Base-by-base conservation (phyloP, 2,888 invertebrate species). In the Helleia helle region DNA sequence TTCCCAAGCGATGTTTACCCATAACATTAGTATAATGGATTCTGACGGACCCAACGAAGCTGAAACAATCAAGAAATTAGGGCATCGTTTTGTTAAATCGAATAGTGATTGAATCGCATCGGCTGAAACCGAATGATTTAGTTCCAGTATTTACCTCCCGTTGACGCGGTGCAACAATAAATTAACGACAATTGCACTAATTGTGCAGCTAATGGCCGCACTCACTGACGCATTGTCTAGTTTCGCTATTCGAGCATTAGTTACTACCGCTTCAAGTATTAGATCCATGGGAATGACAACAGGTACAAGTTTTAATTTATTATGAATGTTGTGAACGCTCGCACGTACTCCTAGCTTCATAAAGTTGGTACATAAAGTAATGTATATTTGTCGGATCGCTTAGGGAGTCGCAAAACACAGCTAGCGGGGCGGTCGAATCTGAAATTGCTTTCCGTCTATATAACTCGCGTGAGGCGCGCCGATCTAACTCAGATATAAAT, bases 161-260 rank as follows among this genome's bases (percentile, higher is more conserved):
- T 54, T 62, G 69, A 66, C 64, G 60, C 63, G 60, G 54, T 43
- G 39, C 65, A 52, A 66, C 69, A 65, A 79, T 80, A 76, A 76
- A 81, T 83, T 80, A 74, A 73, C 71, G 65, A 71, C 80, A 80
- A 81, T 81, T 80, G 80, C 75, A 75, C 71, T 79, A 84, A 83
- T 81, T 81, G 80, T 72, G 71, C 72, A 72, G 72, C 66, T 77
- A 79, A 76, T 75, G 71, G 72, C 57, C 61, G 55, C 57, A 60
- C 61, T 71, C 68, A 56, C 64, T 72, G 68, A 69, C 66, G 72
- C 74, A 71, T 74, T 79, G 77, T 77, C 75, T 74, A 71, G 70
- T 67, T 62, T 57, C 51, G 60, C 66, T 61, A 65, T 58, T 60
- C 61, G 59, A 65, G 54, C 66, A 63, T 69, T 70, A 64, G 72